Evolutionary conservation across 30 jellyfish, hydroid and myxozoan species (phyloP), one percentile per base, ranked within the genome.

Genomic region (Cassiopea xamachana): DNA sequence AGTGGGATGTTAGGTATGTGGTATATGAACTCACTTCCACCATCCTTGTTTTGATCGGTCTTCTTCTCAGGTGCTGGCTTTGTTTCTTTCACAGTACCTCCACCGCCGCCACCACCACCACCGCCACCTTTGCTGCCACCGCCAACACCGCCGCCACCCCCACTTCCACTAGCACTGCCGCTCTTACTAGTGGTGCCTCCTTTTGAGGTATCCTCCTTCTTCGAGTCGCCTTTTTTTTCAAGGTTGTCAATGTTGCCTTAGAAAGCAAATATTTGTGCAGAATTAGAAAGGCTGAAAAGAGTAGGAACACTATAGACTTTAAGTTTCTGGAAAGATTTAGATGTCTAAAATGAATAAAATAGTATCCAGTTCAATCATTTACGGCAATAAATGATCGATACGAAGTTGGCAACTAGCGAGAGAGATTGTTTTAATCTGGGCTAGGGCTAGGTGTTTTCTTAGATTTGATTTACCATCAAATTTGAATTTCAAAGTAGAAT

Each of bases 241-340:
- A 82, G 73, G 68, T 82, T 51, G 27, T 82, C 90, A 47, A 70
- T 82, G 51, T 82, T 82, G 13, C 90, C 90, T 82, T 15, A 4
- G 27, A 82, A 18, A 62, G 60, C 1, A 1, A 58, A 80, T 48
- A 4, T 69, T 5, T 69, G n/a, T 4, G 48, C 48, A 27, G 39
- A 27, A 27, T 27, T 27, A 27, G 39, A 27, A 27, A 27, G 39
- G 39, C 39, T 27, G 39, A 27, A 27, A 27, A 27, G 39, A 27
- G 39, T 27, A 0, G 39, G 0, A 27, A 27, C 39, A 27, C 39
- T 27, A 27, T 27, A 0, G 39, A 27, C 39, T 27, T 27, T 27
- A 27, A 27, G 39, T 27, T 27, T 27, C 39, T 27, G 39, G 39
- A 27, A 27, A 27, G 39, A 27, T 27, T 27, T 27, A 27, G 39